Evolutionary conservation across 2,888 invertebrate species (phyloP).

Genomic region (Drosophila histrio): DNA sequence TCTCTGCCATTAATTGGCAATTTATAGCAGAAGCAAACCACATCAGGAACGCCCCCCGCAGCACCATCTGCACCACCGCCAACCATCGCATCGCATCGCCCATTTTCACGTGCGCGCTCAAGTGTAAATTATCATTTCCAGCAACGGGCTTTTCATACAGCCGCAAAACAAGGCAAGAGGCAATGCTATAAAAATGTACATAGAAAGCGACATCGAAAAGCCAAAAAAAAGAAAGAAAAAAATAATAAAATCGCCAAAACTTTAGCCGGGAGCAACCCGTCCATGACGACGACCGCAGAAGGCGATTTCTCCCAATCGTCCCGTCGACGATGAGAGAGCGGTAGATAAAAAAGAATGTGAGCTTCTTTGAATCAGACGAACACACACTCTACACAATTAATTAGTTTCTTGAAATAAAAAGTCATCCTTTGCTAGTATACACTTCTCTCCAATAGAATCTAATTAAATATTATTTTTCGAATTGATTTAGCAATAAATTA

Average conservation of each 20-base stretch:
- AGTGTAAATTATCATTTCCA: conserved; percentile 80
- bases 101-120: conserved; percentile 71
- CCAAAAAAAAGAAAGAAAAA: conserved; percentile 14
- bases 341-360: conserved; percentile 3
- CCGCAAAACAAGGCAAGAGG: conserved; percentile 59
- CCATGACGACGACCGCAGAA: conserved; percentile 60
- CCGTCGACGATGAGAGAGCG: not conserved
- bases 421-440: not conserved
- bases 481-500: not conserved
- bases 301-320: conserved; percentile 39
- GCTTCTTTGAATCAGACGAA: not conserved
- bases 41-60: conserved; percentile 31
- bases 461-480: not conserved
- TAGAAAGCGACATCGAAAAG: conserved; percentile 48
- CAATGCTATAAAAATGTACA: conserved; percentile 69
- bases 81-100: conserved; percentile 1
- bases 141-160: conserved; percentile 61
- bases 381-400: not conserved
- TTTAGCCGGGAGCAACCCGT: conserved; percentile 65
- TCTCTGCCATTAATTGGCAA: conserved; percentile 73
- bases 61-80: not conserved
- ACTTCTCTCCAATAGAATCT: not conserved
- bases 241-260: conserved; percentile 60
- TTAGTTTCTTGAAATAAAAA: not conserved
- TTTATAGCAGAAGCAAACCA: conserved; percentile 65